A percentile compares a stretch with the other conserved stretches of the same genome.
These are phyloP conservation scores for Sinocyclocheilus rhinocerous DNA, from an alignment of 2,113 vertebrate genomes.

Conservation along the genomic window DNA sequence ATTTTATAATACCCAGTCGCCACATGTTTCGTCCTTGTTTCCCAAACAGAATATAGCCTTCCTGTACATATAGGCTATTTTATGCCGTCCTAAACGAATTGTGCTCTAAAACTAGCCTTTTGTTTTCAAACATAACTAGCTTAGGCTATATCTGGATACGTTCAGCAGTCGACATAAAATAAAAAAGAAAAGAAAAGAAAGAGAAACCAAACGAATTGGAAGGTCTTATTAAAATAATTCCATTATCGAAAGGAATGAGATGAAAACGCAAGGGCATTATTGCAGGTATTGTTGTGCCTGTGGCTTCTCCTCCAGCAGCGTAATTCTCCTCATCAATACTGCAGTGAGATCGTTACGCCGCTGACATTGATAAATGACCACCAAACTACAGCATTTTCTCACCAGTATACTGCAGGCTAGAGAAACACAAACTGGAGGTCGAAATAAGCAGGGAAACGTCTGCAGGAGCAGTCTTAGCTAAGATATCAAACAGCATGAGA, in stretches of 20 bases:
- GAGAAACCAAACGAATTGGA: background rate
- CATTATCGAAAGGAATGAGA: constrained; percentile 18
- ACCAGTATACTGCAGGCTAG: constrained; percentile 34
- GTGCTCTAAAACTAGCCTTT: background rate
- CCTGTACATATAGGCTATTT: background rate
- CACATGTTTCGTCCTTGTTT: background rate
- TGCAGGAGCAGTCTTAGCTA: background rate
- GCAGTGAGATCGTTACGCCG: constrained; percentile 52
- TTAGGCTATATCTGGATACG: background rate
- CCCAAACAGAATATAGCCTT: background rate
- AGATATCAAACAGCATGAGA: constrained; percentile 29
- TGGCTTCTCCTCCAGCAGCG: constrained; percentile 48
- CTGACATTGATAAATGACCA: constrained; percentile 66
- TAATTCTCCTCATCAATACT: constrained; percentile 56
- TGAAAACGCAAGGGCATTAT: constrained; percentile 39
- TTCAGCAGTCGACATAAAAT: background rate
- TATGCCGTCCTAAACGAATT: background rate
- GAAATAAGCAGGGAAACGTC: constrained; percentile 6
- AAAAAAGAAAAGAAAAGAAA: background rate
- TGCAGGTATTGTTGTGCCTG: constrained; percentile 44
- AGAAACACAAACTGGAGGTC: constrained; percentile 32
- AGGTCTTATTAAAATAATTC: constrained; percentile 41
- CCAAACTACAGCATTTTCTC: constrained; percentile 43
- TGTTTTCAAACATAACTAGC: background rate
- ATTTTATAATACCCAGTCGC: background rate